Evolutionary conservation across 1,140 invertebrate species (phyloP).

Genomic region (Drosophila mayri): DNA sequence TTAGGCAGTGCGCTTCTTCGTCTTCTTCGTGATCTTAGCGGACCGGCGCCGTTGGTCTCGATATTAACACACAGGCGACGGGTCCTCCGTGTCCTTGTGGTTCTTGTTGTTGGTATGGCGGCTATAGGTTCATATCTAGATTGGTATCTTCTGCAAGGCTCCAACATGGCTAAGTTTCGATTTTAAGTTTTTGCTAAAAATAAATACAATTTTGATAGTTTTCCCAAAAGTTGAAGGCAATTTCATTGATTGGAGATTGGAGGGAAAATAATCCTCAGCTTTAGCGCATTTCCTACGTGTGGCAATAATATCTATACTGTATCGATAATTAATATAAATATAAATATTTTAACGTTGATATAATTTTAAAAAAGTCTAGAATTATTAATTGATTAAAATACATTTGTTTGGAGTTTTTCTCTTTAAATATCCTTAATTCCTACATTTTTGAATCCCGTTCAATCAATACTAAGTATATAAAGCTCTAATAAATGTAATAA

Average conservation of each 20-base stretch:
- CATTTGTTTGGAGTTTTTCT: too few relatives aligned
- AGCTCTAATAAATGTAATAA: background rate
- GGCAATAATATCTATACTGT: background rate
- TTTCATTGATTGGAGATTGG: background rate
- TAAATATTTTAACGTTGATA: background rate
- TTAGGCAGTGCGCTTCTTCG: constrained; percentile 4
- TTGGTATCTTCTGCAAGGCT: constrained; percentile 10
- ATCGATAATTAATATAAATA: background rate
- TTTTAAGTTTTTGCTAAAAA: background rate
- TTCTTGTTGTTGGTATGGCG: constrained; percentile 22
- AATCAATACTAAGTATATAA: background rate
- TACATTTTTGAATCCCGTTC: background rate
- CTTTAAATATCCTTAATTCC: background rate
- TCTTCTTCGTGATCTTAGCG: background rate
- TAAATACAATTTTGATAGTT: constrained; percentile 33
- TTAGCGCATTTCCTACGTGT: background rate
- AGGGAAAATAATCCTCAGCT: background rate
- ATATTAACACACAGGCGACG: constrained; percentile 55
- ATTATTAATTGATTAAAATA: background rate
- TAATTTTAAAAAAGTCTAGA: too few relatives aligned
- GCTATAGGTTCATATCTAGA: background rate
- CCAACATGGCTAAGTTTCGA: constrained; percentile 8
- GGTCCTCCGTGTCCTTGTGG: constrained; percentile 43
- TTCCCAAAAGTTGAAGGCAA: constrained; percentile 23
- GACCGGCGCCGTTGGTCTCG: constrained; percentile 38